Evolutionary conservation across 2,113 vertebrate species (phyloP), one percentile per base, ranked within the genome.

Genomic region (Numenius arquata): DNA sequence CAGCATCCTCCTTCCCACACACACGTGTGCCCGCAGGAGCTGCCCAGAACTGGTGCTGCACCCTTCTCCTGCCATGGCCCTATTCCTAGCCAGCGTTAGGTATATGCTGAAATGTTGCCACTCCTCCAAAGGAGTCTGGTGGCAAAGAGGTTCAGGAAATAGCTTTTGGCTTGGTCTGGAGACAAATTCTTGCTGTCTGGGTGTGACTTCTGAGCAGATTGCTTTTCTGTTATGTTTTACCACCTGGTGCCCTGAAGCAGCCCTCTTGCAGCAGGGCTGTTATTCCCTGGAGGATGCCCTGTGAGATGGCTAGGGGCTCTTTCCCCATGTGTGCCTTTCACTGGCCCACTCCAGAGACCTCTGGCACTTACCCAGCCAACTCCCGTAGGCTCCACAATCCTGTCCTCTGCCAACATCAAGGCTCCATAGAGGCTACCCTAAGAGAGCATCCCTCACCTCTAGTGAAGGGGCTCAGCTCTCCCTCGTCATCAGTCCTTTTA

Each of bases 151-250:
- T 79, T 90, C 79, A 12, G 47, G 78, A 88, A 83, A 91, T 19
- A 77, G 36, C 30, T 90, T 88, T 62, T 94, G 72, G 12, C 63
- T 96, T 90, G 25, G 16, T 80, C 47, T 78, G 62, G 53, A 73
- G 53, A 94, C 88, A 62, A 56, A 45, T 17, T 88, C 26, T 41
- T 65, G 34, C 67, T 53, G 15, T 22, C 29, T 65, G 53, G 56
- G 77, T 5, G 18, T 94, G 70, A 77, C 74, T 78, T 75, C 21
- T 85, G 66, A 68, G 34, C 2, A 2, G 43, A 84, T 30, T 34
- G 34, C 23, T 87, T 41, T 83, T 87, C 77, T 87, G 73, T 66
- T 79, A 1, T 18, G 34, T 78, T 74, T 77, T 68, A 76, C 72
- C 52, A 61, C 15, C 26, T 21, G 12, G 26, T 53, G 66, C 59